Evolutionary conservation across 2,797 vertebrate species (phyloP).

Genomic region (Gymnopithys bicolor): DNA sequence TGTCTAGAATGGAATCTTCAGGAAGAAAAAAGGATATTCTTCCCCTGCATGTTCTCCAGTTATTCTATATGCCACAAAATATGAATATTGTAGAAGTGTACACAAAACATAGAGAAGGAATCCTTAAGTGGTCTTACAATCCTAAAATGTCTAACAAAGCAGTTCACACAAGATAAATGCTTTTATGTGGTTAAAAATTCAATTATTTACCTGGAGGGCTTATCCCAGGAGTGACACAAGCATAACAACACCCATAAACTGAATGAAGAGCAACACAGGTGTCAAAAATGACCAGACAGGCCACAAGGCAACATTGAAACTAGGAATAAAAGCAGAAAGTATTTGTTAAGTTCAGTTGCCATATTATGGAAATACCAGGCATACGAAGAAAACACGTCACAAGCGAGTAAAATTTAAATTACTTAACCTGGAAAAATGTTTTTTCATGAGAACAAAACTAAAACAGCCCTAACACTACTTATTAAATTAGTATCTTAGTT

Average conservation of each 20-base stretch:
- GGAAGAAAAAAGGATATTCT: background rate
- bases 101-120: background rate
- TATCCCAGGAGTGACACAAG: slow-evolving; percentile 91
- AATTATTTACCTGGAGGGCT: slow-evolving; percentile 75
- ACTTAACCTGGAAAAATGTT: background rate
- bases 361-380: background rate
- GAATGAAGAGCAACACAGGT: slow-evolving; percentile 90
- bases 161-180: background rate
- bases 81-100: background rate
- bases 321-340: slow-evolving; percentile 59
- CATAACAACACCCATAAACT: slow-evolving; percentile 98
- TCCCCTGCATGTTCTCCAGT: background rate
- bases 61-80: background rate
- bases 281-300: slow-evolving; percentile 94
- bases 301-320: slow-evolving; percentile 94
- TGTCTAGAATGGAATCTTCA: background rate
- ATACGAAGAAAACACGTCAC: background rate
- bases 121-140: background rate
- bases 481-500: background rate
- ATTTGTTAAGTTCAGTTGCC: background rate
- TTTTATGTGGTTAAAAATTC: background rate
- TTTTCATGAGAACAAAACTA: background rate
- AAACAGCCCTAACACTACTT: background rate
- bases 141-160: background rate
- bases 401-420: background rate